phyloP scores from a whole-genome alignment of 2,113 vertebrate genomes.

The Dissostichus mawsoni region DNA sequence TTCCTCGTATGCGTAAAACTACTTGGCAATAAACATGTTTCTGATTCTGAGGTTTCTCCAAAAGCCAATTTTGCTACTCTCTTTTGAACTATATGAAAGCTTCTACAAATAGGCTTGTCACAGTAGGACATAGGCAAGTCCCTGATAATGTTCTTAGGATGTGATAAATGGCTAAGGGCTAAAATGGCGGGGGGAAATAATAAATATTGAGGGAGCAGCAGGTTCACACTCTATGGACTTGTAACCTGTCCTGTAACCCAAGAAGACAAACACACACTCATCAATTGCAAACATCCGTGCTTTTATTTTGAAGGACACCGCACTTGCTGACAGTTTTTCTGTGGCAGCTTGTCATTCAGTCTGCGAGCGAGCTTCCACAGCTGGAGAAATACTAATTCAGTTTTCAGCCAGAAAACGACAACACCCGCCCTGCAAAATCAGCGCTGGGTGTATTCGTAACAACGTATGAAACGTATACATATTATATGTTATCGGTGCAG shows the following conservation, averaged over 20 bases:
- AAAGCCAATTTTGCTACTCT: not conserved
- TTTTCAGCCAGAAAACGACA: slow-evolving; percentile 22
- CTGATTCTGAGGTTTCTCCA: not conserved
- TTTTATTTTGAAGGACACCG: slow-evolving; percentile 56
- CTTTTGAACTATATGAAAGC: not conserved
- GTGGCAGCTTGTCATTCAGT: not conserved
- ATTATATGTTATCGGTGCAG: not conserved
- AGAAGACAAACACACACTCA: no score
- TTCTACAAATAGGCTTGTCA: not conserved
- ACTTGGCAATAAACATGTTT: no score
- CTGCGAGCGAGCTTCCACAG: not conserved
- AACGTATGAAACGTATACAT: not conserved
- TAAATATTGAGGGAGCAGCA: not conserved
- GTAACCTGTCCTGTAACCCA: not conserved
- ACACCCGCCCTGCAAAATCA: slow-evolving; percentile 44
- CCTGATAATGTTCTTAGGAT: not conserved
- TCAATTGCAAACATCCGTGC: not conserved
- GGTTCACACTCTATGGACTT: not conserved
- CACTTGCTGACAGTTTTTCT: rapidly evolving
- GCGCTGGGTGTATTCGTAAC: not conserved
- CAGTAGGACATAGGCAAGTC: not conserved
- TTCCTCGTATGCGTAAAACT: no score
- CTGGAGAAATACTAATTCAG: slow-evolving; percentile 5
- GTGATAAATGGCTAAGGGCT: no score
- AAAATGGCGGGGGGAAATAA: not conserved